Conservation (phyloP, 2,797 vertebrate species). For the Hoplostethus mediterraneus region DNA sequence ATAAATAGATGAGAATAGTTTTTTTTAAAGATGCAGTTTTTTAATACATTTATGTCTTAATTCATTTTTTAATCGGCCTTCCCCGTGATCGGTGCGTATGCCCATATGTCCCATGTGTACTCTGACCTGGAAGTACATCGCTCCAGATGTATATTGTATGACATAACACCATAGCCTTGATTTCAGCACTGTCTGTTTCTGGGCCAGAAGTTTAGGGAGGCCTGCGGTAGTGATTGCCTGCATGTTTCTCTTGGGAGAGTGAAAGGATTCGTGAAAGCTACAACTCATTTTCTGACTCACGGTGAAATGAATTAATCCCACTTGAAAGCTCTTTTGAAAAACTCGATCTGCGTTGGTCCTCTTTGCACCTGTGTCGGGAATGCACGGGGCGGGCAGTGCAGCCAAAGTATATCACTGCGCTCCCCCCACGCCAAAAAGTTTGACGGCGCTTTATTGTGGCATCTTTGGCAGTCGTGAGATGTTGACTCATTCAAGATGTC, state of each 20-base stretch:
- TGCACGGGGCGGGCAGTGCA: slow-evolving; percentile 4
- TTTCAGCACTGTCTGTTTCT: slow-evolving; percentile 21
- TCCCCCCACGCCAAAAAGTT: slow-evolving; percentile 34
- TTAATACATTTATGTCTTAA: too few species aligned
- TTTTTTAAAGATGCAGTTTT: too few species aligned
- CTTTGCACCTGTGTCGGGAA: slow-evolving; percentile 67
- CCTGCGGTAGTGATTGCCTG: not conserved
- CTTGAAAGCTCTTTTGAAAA: slow-evolving; percentile 53
- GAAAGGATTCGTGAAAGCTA: slow-evolving; percentile 28
- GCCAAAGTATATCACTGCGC: slow-evolving; percentile 42
- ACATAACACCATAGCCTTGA: slow-evolving; percentile 15
- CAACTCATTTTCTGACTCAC: slow-evolving; percentile 40
- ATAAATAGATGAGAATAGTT: too few species aligned
- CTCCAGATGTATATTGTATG: not conserved
- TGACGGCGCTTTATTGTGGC: slow-evolving; percentile 26
- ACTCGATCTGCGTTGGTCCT: slow-evolving; percentile 4
- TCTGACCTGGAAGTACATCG: not conserved
- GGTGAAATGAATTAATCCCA: slow-evolving; percentile 35
- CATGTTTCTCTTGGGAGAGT: slow-evolving; percentile 25
- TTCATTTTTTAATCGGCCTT: too few species aligned
- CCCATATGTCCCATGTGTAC: not conserved
- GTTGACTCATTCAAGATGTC: slow-evolving; percentile 35
- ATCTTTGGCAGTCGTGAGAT: slow-evolving; percentile 30
- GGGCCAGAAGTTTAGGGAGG: not conserved
- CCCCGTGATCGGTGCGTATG: too few species aligned